A percentile compares a stretch with the other conserved stretches of the same genome.
Evolutionary conservation across 2,797 vertebrate genomes (phyloP).

Genomic region (Agapornis canus): DNA sequence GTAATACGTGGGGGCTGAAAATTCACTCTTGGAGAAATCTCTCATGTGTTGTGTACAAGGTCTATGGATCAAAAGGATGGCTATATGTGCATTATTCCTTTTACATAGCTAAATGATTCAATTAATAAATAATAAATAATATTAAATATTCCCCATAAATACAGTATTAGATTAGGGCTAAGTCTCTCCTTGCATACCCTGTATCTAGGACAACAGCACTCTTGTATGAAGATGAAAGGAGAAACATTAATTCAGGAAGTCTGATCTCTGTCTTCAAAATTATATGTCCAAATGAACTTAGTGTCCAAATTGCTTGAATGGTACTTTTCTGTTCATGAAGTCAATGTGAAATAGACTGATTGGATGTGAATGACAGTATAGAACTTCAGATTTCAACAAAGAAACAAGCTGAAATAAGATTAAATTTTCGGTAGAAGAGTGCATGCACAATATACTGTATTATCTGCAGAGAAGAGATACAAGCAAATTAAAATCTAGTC

Average conservation of each 20-base stretch:
- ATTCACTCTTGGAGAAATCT: not conserved
- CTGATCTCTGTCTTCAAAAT: not conserved
- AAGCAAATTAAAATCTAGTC: not conserved
- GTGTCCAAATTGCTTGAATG: not conserved
- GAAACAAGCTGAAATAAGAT: not conserved
- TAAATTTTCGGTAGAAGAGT: not conserved
- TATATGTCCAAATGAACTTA: not conserved
- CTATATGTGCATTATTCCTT: not conserved
- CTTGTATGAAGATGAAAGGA: not conserved
- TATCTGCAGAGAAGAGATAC: not conserved
- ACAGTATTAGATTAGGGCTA: not conserved
- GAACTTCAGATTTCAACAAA: not conserved
- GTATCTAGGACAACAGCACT: not conserved
- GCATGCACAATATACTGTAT: not conserved
- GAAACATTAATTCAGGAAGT: not conserved
- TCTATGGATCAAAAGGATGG: not conserved
- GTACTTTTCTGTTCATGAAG: not conserved
- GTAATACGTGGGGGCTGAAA: not conserved
- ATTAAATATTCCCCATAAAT: not conserved
- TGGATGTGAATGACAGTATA: not conserved
- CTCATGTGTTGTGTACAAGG: not conserved
- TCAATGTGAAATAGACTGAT: not conserved
- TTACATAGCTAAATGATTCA: not conserved
- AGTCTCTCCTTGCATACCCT: not conserved
- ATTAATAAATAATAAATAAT: conserved; percentile 27